phyloP scores from a whole-genome alignment of 2,888 invertebrate species.

The Parapristionchus giblindavisi region DNA sequence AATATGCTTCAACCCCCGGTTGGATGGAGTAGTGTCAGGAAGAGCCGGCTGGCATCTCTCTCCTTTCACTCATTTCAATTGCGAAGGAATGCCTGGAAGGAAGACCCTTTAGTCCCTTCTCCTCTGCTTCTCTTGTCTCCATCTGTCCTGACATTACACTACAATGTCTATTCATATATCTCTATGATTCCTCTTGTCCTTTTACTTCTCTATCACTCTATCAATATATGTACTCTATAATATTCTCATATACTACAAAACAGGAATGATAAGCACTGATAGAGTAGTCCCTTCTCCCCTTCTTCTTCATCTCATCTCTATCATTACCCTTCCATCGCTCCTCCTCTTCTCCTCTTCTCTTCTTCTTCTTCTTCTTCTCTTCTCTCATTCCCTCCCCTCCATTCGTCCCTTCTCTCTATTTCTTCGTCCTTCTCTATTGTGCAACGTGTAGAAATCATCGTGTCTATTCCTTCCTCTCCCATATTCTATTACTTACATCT shows the following conservation, averaged over 20 bases:
- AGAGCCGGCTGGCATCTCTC: no score
- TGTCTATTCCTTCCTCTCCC: not conserved
- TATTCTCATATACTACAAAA: not conserved
- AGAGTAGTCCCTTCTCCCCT: slow-evolving; percentile 16
- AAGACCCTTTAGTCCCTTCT: no score
- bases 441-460: slow-evolving; percentile 21
- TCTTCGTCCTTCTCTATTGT: slow-evolving; percentile 23
- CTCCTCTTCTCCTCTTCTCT: slow-evolving; percentile 34
- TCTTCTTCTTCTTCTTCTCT: not conserved
- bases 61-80: no score
- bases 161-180: no score
- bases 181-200: no score
- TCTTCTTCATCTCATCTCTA: slow-evolving; percentile 14
- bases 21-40: no score
- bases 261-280: not conserved
- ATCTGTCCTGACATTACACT: no score
- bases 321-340: no score
- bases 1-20: no score
- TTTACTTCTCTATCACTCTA: no score
- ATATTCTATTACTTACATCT: not conserved
- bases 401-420: slow-evolving; percentile 7
- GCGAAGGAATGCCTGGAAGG: no score
- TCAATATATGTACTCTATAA: not conserved
- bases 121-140: no score
- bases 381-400: not conserved